Base-by-base conservation (phyloP, 35 echinoderm and acorn worm species). In the Apostichopus parvimensis region DNA sequence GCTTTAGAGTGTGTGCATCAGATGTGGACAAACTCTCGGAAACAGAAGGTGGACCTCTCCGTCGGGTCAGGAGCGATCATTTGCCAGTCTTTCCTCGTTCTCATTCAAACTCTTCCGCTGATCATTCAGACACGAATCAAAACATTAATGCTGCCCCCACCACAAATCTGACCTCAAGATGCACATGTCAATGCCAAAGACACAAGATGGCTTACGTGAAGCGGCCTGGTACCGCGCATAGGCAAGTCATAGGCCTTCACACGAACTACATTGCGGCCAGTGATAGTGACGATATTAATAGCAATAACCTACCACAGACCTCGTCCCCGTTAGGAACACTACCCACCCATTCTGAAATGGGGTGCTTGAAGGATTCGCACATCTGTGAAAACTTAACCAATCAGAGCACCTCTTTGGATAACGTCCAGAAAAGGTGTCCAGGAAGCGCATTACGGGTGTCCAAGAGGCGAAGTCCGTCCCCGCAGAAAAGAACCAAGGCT, bases 201-300 rank as follows among this genome's bases (percentile, higher is more conserved):
- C 85, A 78, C 87, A 79, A 80, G 18, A 77, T 87, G 20, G 55
- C 92, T 15, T 75, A 56, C 18, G 84, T 66, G 64, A 87, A 87
- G 81, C 81, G 83, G 52, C 92, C 84, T 3, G 87, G 92, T 22
- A 57, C 22, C 15, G 92, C 87, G 28, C 91, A 89, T 34, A 89
- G 91, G 53, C 80, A 94, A 18, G 15, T 66, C 53, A 26, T 82
- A 26, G 60, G 73, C 28, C 55, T 82, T 82, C 86, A 89, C 81
- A 87, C 92, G 59, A 57, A 77, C 66, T 65, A 58, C 59, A 54
- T 92, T 55, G 85, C 14, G 45, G 70, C 89, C 17, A 98, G 96
- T 70, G 94, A 95, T 59, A 98, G 94, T 82, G 96, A 98, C 83
- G 96, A 95, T 25, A 79, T 98, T 25, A 95, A 98, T 77, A 98